Percentiles rank a stretch among this genome's conserved stretches.
phyloP scores from a whole-genome alignment of 2,888 invertebrate species.

The Erebia aethiops region DNA sequence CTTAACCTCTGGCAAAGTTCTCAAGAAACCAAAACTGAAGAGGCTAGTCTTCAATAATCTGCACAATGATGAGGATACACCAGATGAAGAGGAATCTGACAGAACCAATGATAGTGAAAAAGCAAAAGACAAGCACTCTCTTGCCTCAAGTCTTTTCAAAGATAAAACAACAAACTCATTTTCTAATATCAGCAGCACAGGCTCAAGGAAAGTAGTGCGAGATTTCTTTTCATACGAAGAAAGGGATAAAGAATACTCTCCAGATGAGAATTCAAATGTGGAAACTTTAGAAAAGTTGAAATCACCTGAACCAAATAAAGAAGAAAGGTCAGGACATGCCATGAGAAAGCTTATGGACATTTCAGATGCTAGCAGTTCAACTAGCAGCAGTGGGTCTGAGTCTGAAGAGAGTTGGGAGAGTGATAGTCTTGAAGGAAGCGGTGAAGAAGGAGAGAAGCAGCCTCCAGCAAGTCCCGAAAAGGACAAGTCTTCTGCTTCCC shows the following conservation, averaged over 20 bases:
- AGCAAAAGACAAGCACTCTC: slow-evolving; percentile 57
- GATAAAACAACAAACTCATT: slow-evolving; percentile 75
- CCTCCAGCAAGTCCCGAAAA: slow-evolving; percentile 73
- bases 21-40: slow-evolving; percentile 78
- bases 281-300: slow-evolving; percentile 66
- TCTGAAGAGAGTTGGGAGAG: slow-evolving; percentile 77
- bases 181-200: slow-evolving; percentile 57
- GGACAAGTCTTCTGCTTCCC: slow-evolving; percentile 73
- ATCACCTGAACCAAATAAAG: slow-evolving; percentile 61
- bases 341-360: slow-evolving; percentile 78
- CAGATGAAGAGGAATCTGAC: slow-evolving; percentile 61
- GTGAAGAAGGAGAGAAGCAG: slow-evolving; percentile 68
- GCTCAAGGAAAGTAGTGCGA: slow-evolving; percentile 59
- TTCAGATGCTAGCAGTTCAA: slow-evolving; percentile 77
- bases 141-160: slow-evolving; percentile 70
- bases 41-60: slow-evolving; percentile 74
- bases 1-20: slow-evolving; percentile 67
- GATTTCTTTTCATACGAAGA: slow-evolving; percentile 70
- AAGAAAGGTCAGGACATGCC: slow-evolving; percentile 73
- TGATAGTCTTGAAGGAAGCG: slow-evolving; percentile 67
- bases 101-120: slow-evolving; percentile 64
- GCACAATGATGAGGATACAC: slow-evolving; percentile 61
- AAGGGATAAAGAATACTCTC: slow-evolving; percentile 66
- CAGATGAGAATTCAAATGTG: slow-evolving; percentile 72
- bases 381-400: slow-evolving; percentile 73